A percentile compares a stretch with the other conserved stretches of the same genome.
These are phyloP conservation scores for Aselliscus stoliczkanus DNA, from an alignment of 2,797 vertebrate species.

Conservation along the genomic window DNA sequence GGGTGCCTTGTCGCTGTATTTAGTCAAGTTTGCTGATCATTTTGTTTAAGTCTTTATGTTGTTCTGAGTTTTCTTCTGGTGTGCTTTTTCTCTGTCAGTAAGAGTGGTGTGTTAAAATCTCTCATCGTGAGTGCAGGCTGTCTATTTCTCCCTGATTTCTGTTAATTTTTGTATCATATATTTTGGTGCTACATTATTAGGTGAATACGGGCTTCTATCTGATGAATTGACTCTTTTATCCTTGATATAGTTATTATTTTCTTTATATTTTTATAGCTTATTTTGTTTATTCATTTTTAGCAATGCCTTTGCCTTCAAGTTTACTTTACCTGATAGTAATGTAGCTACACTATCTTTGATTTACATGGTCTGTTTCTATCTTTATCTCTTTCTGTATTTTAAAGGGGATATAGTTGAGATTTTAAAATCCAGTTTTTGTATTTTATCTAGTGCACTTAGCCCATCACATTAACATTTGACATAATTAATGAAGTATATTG, in stretches of 20 bases:
- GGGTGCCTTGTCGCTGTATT: not conserved
- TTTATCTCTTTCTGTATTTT: not conserved
- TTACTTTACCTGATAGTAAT: not conserved
- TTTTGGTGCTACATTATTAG: not conserved
- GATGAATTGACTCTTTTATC: not conserved
- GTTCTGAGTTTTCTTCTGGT: not conserved
- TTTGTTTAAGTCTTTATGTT: not conserved
- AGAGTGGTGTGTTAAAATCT: not conserved
- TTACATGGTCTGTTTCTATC: not conserved
- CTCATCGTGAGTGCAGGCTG: not conserved
- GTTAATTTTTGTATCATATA: slow-evolving; percentile 8
- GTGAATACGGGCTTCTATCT: not conserved
- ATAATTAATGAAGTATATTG: not conserved
- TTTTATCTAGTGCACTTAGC: not conserved
- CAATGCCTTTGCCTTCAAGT: not conserved
- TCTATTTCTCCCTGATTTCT: not conserved
- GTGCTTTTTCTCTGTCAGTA: not conserved
- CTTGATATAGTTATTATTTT: not conserved
- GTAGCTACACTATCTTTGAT: not conserved
- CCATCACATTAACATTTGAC: not conserved
- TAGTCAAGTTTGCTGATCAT: not conserved
- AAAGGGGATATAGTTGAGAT: not conserved
- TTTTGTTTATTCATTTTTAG: not conserved
- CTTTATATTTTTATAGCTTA: not conserved
- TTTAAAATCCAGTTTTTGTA: not conserved